A percentile compares a stretch with the other conserved stretches of the same genome.
Conservation (phyloP, 2,888 invertebrate genomes). For the Drosophila nr. fundita region DNA sequence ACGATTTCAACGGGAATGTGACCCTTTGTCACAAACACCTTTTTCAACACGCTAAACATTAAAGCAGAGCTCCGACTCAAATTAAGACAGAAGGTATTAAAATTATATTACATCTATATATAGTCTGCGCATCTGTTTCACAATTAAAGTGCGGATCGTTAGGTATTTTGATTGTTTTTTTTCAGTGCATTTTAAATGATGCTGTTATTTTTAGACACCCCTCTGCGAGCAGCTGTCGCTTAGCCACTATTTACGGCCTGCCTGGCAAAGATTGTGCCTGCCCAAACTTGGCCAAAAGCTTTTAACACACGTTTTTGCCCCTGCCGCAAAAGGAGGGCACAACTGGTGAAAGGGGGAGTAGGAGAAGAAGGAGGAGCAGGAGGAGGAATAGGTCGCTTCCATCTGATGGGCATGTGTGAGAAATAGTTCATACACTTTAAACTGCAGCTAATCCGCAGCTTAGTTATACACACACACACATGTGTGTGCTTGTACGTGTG, state of each 20-base stretch:
- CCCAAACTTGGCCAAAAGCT: slow-evolving; percentile 61
- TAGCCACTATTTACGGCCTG: slow-evolving; percentile 24
- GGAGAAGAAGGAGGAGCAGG: neutral
- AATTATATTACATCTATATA: neutral
- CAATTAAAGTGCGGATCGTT: slow-evolving; percentile 7
- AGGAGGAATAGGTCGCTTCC: neutral
- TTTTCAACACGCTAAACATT: neutral
- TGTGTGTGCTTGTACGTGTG: neutral
- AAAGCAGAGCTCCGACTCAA: neutral
- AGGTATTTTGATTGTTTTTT: neutral
- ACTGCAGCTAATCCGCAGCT: slow-evolving; percentile 53
- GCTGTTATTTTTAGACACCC: slow-evolving; percentile 45
- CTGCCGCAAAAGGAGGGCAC: neutral
- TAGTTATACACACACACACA: slow-evolving; percentile 10
- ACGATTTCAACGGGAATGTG: neutral
- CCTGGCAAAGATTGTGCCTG: slow-evolving; percentile 14
- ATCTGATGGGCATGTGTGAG: slow-evolving; percentile 57
- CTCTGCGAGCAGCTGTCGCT: slow-evolving; percentile 53
- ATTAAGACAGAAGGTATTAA: neutral
- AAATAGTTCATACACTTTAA: slow-evolving; percentile 48
- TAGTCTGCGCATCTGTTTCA: neutral
- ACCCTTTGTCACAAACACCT: neutral
- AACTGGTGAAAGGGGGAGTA: neutral
- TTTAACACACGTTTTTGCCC: slow-evolving; percentile 37
- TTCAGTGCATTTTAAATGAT: slow-evolving; percentile 19